phyloP scores from a whole-genome alignment of 1,140 invertebrate species.

The Meloidogyne exigua region DNA sequence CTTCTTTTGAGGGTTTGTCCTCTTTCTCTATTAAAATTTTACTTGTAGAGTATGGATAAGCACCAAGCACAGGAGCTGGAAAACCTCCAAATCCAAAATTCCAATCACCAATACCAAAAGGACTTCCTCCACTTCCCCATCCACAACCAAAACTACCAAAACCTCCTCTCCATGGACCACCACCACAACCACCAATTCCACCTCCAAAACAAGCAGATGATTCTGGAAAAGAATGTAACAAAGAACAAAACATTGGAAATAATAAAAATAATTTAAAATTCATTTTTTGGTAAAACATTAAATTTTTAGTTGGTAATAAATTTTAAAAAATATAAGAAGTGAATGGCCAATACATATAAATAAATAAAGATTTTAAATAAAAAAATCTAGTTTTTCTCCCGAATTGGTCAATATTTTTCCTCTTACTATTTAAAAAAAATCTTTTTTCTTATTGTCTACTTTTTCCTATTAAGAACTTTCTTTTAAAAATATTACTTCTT shows the following conservation, averaged over 20 bases:
- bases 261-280: neutral
- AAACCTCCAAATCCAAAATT: neutral
- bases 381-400: neutral
- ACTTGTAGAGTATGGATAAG: neutral
- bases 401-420: neutral
- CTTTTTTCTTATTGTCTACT: too few relatives aligned
- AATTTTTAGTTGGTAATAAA: too few relatives aligned
- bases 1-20: neutral
- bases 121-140: neutral
- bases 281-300: neutral
- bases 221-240: neutral
- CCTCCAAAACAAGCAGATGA: neutral
- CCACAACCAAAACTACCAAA: neutral
- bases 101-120: neutral
- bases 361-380: too few relatives aligned
- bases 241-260: slow-evolving; percentile 2
- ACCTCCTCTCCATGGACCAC: neutral
- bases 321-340: too few relatives aligned
- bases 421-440: neutral
- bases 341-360: neutral
- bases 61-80: neutral
- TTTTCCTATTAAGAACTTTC: too few relatives aligned
- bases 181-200: neutral
- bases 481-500: too few relatives aligned
- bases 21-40: neutral